These are phyloP conservation scores for Zeugodacus cucurbitae DNA, from an alignment of 1,140 invertebrate genomes.

Conservation along the genomic window DNA sequence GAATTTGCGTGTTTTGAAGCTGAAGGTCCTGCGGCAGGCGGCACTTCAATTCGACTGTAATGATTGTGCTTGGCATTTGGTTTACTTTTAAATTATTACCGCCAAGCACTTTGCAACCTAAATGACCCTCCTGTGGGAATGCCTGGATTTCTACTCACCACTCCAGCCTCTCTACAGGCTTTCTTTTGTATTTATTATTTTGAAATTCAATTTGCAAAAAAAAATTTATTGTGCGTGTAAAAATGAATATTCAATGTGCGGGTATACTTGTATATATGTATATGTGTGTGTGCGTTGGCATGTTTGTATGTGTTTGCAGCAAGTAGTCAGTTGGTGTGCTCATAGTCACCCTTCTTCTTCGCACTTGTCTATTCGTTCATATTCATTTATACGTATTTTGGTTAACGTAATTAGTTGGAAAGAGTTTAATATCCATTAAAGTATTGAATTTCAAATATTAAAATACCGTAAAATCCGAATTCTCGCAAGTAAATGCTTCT, in stretches of 20 bases:
- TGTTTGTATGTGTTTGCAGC: not conserved
- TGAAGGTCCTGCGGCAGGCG: not conserved
- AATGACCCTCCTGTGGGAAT: not conserved
- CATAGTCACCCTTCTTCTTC: not conserved
- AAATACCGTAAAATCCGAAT: not conserved
- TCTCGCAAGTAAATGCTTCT: not conserved
- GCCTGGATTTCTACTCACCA: not conserved
- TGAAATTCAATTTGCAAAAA: constrained; percentile 33
- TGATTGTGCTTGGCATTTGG: constrained; percentile 1
- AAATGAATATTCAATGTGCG: constrained; percentile 9
- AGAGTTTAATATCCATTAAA: constrained; percentile 43
- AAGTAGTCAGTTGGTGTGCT: not conserved
- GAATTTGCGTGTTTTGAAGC: too few species aligned
- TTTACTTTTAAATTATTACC: not conserved
- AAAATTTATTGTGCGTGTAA: constrained; percentile 32
- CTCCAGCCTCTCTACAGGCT: not conserved
- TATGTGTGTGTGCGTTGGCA: not conserved
- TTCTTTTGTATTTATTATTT: not conserved
- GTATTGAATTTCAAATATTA: constrained; percentile 44
- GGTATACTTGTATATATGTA: not conserved
- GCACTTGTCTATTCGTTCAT: not conserved
- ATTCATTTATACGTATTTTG: not conserved
- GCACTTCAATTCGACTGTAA: not conserved
- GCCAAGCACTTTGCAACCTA: not conserved
- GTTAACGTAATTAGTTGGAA: constrained; percentile 37